Evolutionary conservation across 1,140 invertebrate genomes (phyloP), one percentile per base, ranked within the genome.

Genomic region (Bicyclus anynana): DNA sequence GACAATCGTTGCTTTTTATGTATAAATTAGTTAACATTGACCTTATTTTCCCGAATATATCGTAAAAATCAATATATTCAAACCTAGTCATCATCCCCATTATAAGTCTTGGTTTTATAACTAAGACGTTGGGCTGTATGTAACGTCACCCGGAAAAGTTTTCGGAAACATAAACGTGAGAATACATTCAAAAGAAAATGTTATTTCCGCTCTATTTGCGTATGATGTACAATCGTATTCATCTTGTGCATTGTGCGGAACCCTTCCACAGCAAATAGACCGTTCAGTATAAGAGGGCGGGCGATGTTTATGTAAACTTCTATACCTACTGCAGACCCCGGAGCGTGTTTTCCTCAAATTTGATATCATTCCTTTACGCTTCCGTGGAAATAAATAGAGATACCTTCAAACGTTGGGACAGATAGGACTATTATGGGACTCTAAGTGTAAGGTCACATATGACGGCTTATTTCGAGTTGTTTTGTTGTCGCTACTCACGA

Each of bases 281-380:
- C 50, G 50, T 27, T 40, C 17, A 26, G 47, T 57, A 57, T 46
- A 57, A 58, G 37, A 33, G 55, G 42, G 37, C 50, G 38, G 35
- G 35, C 37, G 38, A 58, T 59, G 50, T 59, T 59, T 59, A 59
- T 59, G 57, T 53, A 52, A 52, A 53, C 49, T 59, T 53, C 53
- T 59, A 59, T 59, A 59, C 44, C 29, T 33, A 33, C 3, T 12
- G 10, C 29, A 26, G 52, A 49, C 57, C 57, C 27, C 29, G 57
- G 42, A 53, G 40, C 44, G 29, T 53, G 50, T 54, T 42, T 33
- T 65, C 50, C 21, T 58, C 54, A 55, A 65, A 65, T 65, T 65
- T 62, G 54, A 58, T 65, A 61, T 61, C 57, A 59, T 59, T 48
- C 51, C 59, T 58, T 58, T 62, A 65, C 56, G 63, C 49, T 58